Base-by-base conservation (phyloP, 2,888 invertebrate species). In the Strigamia maritima region DNA sequence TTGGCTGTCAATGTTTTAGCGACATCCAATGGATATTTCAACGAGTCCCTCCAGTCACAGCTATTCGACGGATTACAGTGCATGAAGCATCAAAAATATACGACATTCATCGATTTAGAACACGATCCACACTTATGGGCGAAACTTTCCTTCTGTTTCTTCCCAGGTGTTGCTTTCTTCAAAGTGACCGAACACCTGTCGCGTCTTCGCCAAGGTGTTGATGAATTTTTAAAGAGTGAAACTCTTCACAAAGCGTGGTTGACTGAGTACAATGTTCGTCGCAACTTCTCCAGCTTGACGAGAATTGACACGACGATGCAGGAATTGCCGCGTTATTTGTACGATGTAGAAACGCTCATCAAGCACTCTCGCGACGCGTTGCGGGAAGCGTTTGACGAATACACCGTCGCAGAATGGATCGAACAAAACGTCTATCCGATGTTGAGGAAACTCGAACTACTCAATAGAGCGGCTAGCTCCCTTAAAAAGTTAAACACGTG, bases 231-330 rank as follows among this genome's bases (percentile, higher is more conserved):
- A 31, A 44, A 80, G 31, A 44, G 75, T 16, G 81, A 80, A 54
- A 81, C 80, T 14, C 79, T 79, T 74, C 80, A 83, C 85, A 83
- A 87, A 81, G 89, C 91, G 38, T 92, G 92, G 92, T 88, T 93
- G 88, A 91, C 92, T 24, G 88, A 90, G 49, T 93, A 91, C 84
- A 91, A 92, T 84, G 87, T 91, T 4, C 86, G 89, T n/a, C 89
- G 90, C 83, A 91, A 91, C 83, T 92, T 91, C 84, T 90, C 91
- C 81, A 90, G 91, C 78, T 90, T 83, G 83, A 91, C 91, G 0
- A 88, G 92, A 75, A 88, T 92, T 1, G 90, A 90, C 65, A 90
- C 91, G 81, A 84, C 90, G 78, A 89, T 89, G 79, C 81, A 82
- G 44, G 82, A 83, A 44, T 78, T 83, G 28, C 81, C 81, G 40